Conservation (phyloP, 2,797 vertebrate species). For the Selene dorsalis region DNA sequence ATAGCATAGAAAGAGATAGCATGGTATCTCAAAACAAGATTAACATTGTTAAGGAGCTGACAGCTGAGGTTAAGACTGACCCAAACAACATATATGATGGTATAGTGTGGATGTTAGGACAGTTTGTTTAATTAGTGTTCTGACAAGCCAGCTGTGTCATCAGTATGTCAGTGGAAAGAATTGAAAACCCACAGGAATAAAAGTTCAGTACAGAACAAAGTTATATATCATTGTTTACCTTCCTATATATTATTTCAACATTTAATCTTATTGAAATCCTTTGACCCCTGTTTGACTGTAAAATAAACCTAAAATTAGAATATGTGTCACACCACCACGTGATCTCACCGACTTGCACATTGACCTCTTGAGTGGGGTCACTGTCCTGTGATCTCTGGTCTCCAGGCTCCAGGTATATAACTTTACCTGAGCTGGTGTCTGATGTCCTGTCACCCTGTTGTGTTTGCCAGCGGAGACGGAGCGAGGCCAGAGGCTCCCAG, state of each 20-base stretch:
- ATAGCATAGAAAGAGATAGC: conserved; percentile 53
- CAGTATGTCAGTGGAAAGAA: background rate
- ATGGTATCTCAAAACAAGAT: conserved; percentile 55
- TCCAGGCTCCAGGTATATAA: background rate
- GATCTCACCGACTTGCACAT: background rate
- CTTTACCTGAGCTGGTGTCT: background rate
- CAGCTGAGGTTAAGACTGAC: conserved; percentile 20
- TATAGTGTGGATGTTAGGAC: conserved; percentile 1
- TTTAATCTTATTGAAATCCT: background rate
- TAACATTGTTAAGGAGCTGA: conserved; percentile 27
- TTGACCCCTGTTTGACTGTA: conserved; percentile 17
- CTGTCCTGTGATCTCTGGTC: background rate
- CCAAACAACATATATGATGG: conserved; percentile 19
- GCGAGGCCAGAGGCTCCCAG: conserved; percentile 82
- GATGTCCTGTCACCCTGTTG: conserved; percentile 24
- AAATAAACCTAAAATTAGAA: background rate
- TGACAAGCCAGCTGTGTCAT: background rate
- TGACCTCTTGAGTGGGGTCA: background rate
- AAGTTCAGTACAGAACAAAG: background rate
- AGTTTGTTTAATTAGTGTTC: background rate
- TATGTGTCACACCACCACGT: background rate
- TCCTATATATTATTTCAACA: background rate
- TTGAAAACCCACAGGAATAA: background rate
- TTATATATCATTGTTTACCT: background rate
- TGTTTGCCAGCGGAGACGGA: conserved; percentile 82